Evolutionary conservation across 2,888 invertebrate genomes (phyloP).

Genomic region (Ellobium chinense): DNA sequence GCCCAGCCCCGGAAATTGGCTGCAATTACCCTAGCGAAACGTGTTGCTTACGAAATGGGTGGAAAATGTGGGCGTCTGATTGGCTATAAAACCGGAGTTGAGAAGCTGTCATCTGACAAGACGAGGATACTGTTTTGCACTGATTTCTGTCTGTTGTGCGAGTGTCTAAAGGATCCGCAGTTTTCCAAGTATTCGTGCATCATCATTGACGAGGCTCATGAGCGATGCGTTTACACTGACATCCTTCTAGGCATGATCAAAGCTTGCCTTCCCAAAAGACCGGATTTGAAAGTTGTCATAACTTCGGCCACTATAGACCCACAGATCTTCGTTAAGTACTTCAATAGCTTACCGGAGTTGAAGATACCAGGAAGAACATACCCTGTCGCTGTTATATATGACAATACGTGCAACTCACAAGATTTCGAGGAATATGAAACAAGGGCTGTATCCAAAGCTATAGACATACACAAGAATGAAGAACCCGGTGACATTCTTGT

Average conservation of each 20-base stretch:
- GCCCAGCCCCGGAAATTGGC: conserved; percentile 79
- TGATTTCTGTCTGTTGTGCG: conserved; percentile 76
- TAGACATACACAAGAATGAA: conserved; percentile 66
- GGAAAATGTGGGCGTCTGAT: conserved; percentile 66
- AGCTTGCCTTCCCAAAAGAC: conserved; percentile 59
- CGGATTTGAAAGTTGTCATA: conserved; percentile 74
- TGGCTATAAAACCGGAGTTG: conserved; percentile 71
- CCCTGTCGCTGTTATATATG: conserved; percentile 75
- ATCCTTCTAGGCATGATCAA: conserved; percentile 77
- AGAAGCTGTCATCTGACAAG: conserved; percentile 32
- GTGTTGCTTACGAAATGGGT: conserved; percentile 74
- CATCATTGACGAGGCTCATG: conserved; percentile 78
- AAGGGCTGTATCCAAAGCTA: conserved; percentile 68
- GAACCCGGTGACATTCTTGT: conserved; percentile 77
- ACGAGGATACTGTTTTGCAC: conserved; percentile 76
- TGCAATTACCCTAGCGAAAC: conserved; percentile 73
- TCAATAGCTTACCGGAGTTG: conserved; percentile 64
- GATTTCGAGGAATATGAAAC: conserved; percentile 57
- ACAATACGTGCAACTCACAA: conserved; percentile 43
- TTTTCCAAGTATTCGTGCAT: conserved; percentile 66
- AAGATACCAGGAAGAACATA: conserved; percentile 74
- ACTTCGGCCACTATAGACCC: conserved; percentile 78
- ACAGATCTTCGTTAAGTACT: conserved; percentile 72
- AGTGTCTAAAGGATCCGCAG: conserved; percentile 65
- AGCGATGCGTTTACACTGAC: conserved; percentile 77